These are phyloP conservation scores for Hirundichthys speculiger DNA, from an alignment of 2,113 vertebrate genomes.

Conservation along the genomic window DNA sequence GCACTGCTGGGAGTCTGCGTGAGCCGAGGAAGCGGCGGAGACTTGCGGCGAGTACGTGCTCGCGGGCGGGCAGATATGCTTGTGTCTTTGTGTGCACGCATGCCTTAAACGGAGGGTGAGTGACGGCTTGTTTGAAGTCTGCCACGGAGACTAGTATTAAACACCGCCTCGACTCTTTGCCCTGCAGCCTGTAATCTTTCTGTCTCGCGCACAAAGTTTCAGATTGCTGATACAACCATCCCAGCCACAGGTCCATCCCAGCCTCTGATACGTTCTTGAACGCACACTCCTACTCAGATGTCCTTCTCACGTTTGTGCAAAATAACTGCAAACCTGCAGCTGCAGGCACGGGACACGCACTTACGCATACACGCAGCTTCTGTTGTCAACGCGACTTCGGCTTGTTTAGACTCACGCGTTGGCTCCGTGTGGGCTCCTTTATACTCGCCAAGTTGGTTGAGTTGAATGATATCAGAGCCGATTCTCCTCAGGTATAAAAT, in stretches of 20 bases:
- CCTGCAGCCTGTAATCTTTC: conserved; percentile 35
- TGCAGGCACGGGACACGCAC: conserved; percentile 8
- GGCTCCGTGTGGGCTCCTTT: too few species aligned
- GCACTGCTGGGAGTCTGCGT: conserved; percentile 13
- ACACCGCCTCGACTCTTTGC: conserved; percentile 41
- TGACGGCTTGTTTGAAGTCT: conserved; percentile 56
- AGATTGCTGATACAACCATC: too few species aligned
- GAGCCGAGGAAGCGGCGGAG: conserved; percentile 11
- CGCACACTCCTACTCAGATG: conserved; percentile 8
- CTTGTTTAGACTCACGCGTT: neutral
- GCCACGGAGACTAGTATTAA: conserved; percentile 56
- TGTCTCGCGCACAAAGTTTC: conserved; percentile 6
- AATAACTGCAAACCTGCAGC: neutral
- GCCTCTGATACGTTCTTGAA: conserved; percentile 2
- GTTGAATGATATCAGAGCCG: too few species aligned
- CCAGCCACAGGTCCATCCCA: conserved; percentile 23
- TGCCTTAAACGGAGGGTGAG: conserved; percentile 28
- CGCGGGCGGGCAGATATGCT: neutral
- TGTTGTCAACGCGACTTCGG: neutral
- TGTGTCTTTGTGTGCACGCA: conserved; percentile 3
- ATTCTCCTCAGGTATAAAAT: too few species aligned
- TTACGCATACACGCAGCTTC: too few species aligned
- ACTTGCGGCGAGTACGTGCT: too few species aligned
- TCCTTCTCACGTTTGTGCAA: conserved; percentile 7
- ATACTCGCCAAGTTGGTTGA: too few species aligned